Conservation (phyloP, 2,888 invertebrate genomes). For the Erynnis tages region DNA sequence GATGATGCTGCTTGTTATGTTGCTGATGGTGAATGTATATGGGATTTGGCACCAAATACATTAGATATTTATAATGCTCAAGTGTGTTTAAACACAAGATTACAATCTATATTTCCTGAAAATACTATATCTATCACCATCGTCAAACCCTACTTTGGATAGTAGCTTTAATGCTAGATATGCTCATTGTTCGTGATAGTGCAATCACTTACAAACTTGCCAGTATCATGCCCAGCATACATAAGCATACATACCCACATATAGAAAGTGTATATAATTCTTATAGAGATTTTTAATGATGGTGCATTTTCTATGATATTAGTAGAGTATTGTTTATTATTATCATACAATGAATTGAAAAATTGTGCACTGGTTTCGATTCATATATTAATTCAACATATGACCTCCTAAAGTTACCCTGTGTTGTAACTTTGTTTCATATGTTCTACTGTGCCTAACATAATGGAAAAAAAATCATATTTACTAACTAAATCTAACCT, state of each 20-base stretch:
- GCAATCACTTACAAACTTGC: neutral
- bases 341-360: constrained; percentile 1
- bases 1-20: neutral
- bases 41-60: constrained; percentile 9
- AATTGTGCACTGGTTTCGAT: constrained; percentile 38
- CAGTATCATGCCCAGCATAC: neutral
- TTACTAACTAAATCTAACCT: constrained; percentile 11
- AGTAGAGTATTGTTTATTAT: neutral
- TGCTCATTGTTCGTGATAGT: neutral
- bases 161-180: constrained; percentile 10
- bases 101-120: neutral
- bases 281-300: neutral
- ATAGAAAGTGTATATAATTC: constrained; percentile 1
- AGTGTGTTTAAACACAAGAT: too few species aligned
- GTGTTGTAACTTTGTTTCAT: constrained; percentile 42
- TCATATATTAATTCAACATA: constrained; percentile 32
- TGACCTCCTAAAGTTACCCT: constrained; percentile 46
- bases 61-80: neutral
- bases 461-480: constrained; percentile 8
- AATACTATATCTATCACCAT: neutral
- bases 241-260: neutral
- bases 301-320: neutral
- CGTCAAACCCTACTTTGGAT: constrained; percentile 12
- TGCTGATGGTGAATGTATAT: neutral
- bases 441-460: neutral